Conservation (phyloP, 1,140 invertebrate genomes). For the Drosophila truncata region DNA sequence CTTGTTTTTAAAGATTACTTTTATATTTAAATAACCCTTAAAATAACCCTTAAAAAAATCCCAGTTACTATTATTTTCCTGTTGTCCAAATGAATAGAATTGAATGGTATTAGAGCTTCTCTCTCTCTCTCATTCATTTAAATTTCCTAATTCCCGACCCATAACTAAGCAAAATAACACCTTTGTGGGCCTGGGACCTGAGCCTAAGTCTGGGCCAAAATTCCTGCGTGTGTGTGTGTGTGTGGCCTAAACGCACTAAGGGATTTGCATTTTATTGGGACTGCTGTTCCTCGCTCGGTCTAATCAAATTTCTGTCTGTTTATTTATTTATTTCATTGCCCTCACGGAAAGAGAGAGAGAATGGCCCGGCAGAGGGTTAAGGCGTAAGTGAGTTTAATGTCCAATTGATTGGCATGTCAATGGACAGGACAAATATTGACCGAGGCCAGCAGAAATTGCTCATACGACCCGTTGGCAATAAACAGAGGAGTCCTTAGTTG, state of each 20-base stretch:
- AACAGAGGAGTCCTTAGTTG: conserved; percentile 45
- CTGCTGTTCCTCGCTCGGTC: conserved; percentile 15
- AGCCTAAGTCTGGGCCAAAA: conserved; percentile 1
- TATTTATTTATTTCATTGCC: conserved; percentile 62
- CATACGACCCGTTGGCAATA: conserved; percentile 58
- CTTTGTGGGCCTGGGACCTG: background rate
- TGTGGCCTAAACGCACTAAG: conserved; percentile 49
- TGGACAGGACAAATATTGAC: conserved; percentile 56
- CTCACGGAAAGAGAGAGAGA: background rate
- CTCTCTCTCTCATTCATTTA: background rate
- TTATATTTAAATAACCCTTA: too few species aligned
- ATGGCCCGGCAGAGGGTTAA: background rate
- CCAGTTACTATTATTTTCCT: background rate
- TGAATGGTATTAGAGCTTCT: background rate
- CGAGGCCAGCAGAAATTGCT: conserved; percentile 47
- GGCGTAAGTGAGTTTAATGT: conserved; percentile 45
- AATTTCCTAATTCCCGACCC: conserved; percentile 5
- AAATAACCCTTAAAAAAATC: background rate
- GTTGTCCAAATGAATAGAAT: background rate
- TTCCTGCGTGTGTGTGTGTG: conserved; percentile 49
- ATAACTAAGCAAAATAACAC: background rate
- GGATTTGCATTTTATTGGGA: conserved; percentile 68
- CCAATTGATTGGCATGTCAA: conserved; percentile 61
- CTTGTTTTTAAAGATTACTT: background rate
- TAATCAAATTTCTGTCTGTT: conserved; percentile 70